These are phyloP conservation scores for Tetraodon nigroviridis DNA, from an alignment of 2,113 vertebrate genomes.

Conservation along the genomic window DNA sequence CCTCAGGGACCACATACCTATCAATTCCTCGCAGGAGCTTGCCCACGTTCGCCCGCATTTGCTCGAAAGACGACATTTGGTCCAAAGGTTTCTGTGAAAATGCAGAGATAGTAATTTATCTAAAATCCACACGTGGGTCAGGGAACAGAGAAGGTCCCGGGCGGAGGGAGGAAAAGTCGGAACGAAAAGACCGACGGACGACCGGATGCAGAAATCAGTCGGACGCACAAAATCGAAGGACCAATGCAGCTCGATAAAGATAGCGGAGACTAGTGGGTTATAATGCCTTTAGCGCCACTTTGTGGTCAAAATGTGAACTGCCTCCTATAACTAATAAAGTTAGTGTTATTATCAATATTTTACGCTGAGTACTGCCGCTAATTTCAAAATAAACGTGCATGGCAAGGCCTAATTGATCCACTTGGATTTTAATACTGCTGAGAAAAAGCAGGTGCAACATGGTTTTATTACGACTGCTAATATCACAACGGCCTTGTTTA, in stretches of 20 bases:
- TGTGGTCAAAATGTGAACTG: background rate
- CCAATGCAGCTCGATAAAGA: background rate
- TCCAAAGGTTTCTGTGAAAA: background rate
- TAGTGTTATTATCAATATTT: no score
- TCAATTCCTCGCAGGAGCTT: slow-evolving; percentile 88
- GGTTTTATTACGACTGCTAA: no score
- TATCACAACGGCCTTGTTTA: no score
- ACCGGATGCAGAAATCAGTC: slow-evolving; percentile 22
- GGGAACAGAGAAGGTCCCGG: background rate
- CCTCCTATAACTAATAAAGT: no score
- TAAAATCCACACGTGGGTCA: slow-evolving; percentile 52
- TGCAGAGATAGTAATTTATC: background rate
- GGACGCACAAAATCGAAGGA: background rate
- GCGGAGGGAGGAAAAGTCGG: slow-evolving; percentile 24
- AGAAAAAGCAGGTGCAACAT: no score
- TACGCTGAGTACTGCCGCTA: no score
- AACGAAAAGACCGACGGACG: slow-evolving; percentile 30
- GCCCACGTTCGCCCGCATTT: slow-evolving; percentile 89
- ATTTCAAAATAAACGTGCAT: no score
- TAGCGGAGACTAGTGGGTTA: background rate
- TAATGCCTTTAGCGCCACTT: background rate
- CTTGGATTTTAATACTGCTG: no score
- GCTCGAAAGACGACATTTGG: slow-evolving; percentile 78
- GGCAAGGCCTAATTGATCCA: no score
- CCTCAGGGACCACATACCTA: slow-evolving; percentile 71